Percentiles rank a stretch among this genome's conserved stretches.
These are phyloP conservation scores for Rhea americana DNA, from an alignment of 2,113 vertebrate species.

Conservation along the genomic window DNA sequence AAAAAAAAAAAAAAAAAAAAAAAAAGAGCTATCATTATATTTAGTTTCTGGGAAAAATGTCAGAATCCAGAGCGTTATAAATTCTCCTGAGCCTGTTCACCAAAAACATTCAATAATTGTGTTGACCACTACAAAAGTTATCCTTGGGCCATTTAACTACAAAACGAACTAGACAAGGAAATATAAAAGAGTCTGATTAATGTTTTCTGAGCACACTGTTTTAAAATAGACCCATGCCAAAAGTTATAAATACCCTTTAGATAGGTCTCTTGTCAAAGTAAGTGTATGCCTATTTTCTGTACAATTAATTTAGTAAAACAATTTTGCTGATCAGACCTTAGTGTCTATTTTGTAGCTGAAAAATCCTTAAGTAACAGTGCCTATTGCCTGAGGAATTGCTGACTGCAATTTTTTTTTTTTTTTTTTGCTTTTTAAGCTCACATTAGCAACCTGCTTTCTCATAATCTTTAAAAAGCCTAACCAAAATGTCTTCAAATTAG, in stretches of 20 bases:
- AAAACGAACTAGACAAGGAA: background rate
- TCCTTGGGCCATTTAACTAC: constrained; percentile 3
- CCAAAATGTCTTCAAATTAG: background rate
- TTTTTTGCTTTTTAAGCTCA: background rate
- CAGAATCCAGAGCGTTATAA: background rate
- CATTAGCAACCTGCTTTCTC: background rate
- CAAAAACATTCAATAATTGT: background rate
- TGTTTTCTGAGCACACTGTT: background rate
- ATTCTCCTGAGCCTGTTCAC: background rate
- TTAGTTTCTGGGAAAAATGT: background rate
- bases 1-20: too few relatives aligned
- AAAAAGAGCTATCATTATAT: background rate
- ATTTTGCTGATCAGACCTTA: background rate
- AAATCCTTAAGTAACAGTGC: background rate
- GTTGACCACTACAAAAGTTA: background rate
- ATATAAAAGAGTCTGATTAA: background rate
- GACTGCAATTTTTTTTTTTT: background rate
- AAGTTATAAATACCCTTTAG: background rate
- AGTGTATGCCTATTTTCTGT: background rate
- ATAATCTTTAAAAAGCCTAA: background rate
- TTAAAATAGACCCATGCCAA: background rate
- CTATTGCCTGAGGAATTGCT: background rate
- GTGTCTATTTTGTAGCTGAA: background rate
- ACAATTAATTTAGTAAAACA: background rate
- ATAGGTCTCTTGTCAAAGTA: background rate